Percentiles rank a stretch among this genome's conserved stretches.
Evolutionary conservation across 1,140 invertebrate species (phyloP).

Genomic region (Diabrotica virgifera): DNA sequence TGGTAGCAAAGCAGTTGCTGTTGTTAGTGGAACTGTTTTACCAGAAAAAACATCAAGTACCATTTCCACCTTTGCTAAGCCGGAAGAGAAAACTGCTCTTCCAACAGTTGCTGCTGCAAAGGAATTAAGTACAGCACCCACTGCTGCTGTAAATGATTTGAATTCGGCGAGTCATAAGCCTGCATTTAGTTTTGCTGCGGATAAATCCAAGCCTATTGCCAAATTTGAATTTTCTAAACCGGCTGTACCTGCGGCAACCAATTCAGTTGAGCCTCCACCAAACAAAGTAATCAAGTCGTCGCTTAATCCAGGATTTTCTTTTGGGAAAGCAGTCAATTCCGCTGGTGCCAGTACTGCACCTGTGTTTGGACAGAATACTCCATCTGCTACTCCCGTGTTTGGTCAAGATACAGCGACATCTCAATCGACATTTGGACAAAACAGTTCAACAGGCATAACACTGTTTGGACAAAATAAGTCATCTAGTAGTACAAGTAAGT

Average conservation of each 20-base stretch:
- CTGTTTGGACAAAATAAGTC: neutral
- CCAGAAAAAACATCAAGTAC: neutral
- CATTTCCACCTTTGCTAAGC: constrained; percentile 11
- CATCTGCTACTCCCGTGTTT: neutral
- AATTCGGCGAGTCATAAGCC: neutral
- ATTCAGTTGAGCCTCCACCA: neutral
- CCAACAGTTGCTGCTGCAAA: neutral
- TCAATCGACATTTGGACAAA: constrained; percentile 4
- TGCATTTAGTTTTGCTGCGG: neutral
- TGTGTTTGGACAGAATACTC: neutral
- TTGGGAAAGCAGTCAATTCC: neutral
- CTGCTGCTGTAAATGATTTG: neutral
- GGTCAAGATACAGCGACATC: neutral
- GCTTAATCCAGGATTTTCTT: neutral
- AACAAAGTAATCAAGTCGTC: neutral
- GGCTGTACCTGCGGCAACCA: neutral
- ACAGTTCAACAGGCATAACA: neutral
- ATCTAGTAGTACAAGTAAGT: neutral
- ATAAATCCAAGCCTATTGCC: neutral
- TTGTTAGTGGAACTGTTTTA: too few species aligned
- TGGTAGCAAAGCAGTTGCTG: too few species aligned
- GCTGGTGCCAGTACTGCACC: neutral
- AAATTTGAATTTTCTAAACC: neutral
- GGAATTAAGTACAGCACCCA: neutral
- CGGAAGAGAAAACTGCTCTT: constrained; percentile 11